These are phyloP conservation scores for Calonectris borealis DNA, from an alignment of 2,113 vertebrate genomes.

Conservation along the genomic window DNA sequence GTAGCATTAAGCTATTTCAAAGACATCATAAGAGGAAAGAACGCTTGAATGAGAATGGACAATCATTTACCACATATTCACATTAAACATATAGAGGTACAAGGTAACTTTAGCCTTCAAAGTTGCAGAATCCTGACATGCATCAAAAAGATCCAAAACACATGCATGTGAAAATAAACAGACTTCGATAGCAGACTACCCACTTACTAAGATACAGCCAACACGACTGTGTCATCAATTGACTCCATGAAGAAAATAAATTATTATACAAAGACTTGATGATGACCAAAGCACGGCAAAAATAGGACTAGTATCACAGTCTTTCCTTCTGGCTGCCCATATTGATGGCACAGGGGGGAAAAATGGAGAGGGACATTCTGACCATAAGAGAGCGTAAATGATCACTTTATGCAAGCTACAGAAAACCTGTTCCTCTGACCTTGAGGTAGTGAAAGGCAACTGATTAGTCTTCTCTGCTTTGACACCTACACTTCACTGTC, in stretches of 20 bases:
- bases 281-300: not conserved
- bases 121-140: not conserved
- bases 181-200: not conserved
- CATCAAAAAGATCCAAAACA: not conserved
- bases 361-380: not conserved
- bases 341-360: fast-evolving
- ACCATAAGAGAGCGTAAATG: not conserved
- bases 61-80: not conserved
- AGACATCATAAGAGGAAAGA: not conserved
- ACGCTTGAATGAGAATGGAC: not conserved
- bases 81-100: not conserved
- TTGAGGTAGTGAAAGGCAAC: not conserved
- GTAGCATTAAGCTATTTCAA: not conserved
- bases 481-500: not conserved
- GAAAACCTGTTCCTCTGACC: not conserved
- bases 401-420: not conserved
- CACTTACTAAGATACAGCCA: not conserved
- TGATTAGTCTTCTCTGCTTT: slow-evolving; percentile 15
- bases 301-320: not conserved
- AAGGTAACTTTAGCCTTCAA: not conserved
- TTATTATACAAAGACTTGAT: not conserved
- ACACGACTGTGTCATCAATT: not conserved
- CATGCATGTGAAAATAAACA: not conserved
- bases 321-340: not conserved
- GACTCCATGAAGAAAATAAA: not conserved